Percentiles rank a stretch among this genome's conserved stretches.
Conservation (phyloP, 2,797 vertebrate genomes). For the Erpetoichthys calabaricus region DNA sequence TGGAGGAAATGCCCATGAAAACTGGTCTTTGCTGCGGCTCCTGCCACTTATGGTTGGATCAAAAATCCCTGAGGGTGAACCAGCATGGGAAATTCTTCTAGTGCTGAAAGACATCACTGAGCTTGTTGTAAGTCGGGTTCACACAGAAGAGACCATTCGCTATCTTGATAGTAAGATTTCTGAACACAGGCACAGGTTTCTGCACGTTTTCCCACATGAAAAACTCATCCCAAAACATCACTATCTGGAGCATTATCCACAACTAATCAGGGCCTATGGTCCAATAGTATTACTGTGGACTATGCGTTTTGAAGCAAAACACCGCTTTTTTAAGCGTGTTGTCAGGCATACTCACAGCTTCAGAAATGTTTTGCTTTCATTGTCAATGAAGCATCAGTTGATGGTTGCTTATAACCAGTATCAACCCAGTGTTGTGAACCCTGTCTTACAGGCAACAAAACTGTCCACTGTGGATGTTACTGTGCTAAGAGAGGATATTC, state of each 20-base stretch:
- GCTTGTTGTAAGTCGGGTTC: slow-evolving; percentile 8
- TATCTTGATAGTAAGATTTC: slow-evolving; percentile 12
- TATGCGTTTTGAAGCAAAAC: not conserved
- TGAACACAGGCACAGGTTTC: slow-evolving; percentile 13
- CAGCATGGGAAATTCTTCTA: slow-evolving; percentile 12
- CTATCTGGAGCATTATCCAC: slow-evolving; percentile 13
- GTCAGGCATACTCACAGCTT: slow-evolving; percentile 12
- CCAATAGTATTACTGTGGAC: slow-evolving; percentile 12
- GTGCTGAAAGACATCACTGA: slow-evolving; percentile 17
- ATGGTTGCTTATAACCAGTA: slow-evolving; percentile 17
- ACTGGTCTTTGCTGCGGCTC: slow-evolving; percentile 14
- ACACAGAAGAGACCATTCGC: slow-evolving; percentile 10
- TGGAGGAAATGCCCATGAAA: slow-evolving; percentile 5
- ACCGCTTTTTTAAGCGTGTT: slow-evolving; percentile 19
- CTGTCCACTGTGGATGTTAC: slow-evolving; percentile 14
- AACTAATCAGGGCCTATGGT: slow-evolving; percentile 13
- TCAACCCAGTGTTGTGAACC: slow-evolving; percentile 16
- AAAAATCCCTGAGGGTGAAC: slow-evolving; percentile 13
- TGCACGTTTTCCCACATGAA: slow-evolving; percentile 12
- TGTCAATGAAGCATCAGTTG: slow-evolving; percentile 16
- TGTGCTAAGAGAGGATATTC: slow-evolving; percentile 19
- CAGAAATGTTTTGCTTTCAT: slow-evolving; percentile 12
- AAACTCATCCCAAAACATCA: slow-evolving; percentile 11
- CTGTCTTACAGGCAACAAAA: slow-evolving; percentile 13
- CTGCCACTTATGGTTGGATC: slow-evolving; percentile 12